Evolutionary conservation across 2,797 vertebrate species (phyloP).

Genomic region (Chromis chromis): DNA sequence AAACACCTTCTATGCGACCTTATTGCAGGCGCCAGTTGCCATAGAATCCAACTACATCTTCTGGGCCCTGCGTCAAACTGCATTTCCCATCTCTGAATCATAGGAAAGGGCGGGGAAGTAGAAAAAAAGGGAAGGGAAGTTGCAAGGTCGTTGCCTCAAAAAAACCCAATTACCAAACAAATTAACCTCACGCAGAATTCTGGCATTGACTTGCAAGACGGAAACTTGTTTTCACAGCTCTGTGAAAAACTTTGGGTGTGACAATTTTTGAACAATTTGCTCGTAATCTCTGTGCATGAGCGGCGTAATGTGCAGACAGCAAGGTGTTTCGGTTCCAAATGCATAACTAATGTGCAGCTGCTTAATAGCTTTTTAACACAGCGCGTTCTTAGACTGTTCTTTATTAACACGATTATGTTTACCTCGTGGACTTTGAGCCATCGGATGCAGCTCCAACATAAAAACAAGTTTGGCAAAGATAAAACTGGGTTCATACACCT

Average conservation of each 20-base stretch:
- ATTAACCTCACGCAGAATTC: slow-evolving; percentile 68
- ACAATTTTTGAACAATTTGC: slow-evolving; percentile 16
- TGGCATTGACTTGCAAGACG: slow-evolving; percentile 54
- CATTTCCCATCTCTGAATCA: slow-evolving; percentile 74
- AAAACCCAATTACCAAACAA: slow-evolving; percentile 63
- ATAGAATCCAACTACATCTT: slow-evolving; percentile 73
- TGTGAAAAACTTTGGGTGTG: slow-evolving; percentile 15
- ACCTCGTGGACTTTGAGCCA: neutral
- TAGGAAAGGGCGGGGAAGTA: slow-evolving; percentile 13
- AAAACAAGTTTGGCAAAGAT: neutral
- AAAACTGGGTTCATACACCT: neutral
- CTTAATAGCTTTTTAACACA: neutral
- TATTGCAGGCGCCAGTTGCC: slow-evolving; percentile 80
- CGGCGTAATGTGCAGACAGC: slow-evolving; percentile 2
- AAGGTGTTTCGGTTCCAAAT: neutral
- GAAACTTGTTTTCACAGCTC: slow-evolving; percentile 33
- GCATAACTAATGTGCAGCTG: neutral
- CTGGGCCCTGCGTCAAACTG: slow-evolving; percentile 70
- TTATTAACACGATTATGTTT: slow-evolving; percentile 5
- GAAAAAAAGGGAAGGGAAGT: slow-evolving; percentile 23
- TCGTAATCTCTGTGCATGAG: slow-evolving; percentile 14
- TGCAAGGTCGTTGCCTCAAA: slow-evolving; percentile 76
- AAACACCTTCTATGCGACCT: slow-evolving; percentile 84
- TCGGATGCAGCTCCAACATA: neutral
- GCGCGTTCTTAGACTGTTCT: neutral